Conservation (phyloP, 2,113 vertebrate species). For the Coregonus clupeaformis region DNA sequence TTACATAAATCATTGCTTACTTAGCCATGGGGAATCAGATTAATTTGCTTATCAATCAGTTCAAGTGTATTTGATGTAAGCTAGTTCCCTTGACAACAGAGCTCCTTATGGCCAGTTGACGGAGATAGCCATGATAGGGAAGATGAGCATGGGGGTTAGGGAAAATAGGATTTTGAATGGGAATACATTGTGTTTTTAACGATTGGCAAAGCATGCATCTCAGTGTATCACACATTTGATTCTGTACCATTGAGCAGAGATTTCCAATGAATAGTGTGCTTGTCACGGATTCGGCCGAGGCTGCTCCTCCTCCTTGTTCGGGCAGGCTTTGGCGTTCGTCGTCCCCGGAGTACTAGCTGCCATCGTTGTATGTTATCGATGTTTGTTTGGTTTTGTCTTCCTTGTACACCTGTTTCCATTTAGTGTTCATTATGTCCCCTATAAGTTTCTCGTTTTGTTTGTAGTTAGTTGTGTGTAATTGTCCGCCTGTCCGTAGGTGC, state of each 20-base stretch:
- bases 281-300: too few species aligned
- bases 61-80: slow-evolving; percentile 10
- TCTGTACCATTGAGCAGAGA: neutral
- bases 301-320: too few species aligned
- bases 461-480: too few species aligned
- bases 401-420: too few species aligned
- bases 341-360: too few species aligned
- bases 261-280: neutral
- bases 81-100: slow-evolving; percentile 68
- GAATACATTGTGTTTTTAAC: neutral
- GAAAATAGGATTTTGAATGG: neutral
- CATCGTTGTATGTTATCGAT: too few species aligned
- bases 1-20: slow-evolving; percentile 57
- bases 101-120: slow-evolving; percentile 57
- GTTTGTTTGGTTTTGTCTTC: too few species aligned
- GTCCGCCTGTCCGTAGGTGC: too few species aligned
- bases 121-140: slow-evolving; percentile 52
- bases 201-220: neutral
- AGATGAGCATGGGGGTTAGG: slow-evolving; percentile 31
- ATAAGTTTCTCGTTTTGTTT: too few species aligned
- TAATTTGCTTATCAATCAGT: slow-evolving; percentile 65
- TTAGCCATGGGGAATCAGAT: slow-evolving; percentile 61
- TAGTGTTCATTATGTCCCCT: too few species aligned
- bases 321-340: too few species aligned
- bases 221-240: neutral